phyloP scores from a whole-genome alignment of 35 echinoderm and acorn worm genomes.

The Heliocidaris erythrogramma region DNA sequence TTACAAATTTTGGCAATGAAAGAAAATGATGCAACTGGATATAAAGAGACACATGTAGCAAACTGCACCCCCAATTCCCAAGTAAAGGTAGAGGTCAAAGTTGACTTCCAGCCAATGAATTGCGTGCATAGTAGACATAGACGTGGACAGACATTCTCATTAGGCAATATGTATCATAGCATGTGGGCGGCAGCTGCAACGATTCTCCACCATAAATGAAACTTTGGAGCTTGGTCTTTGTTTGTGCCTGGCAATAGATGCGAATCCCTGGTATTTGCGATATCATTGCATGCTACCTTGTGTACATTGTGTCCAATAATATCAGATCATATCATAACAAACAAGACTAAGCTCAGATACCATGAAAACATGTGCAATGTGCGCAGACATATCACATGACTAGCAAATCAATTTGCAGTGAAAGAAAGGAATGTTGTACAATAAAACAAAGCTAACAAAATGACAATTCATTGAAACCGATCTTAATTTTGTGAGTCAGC shows the following conservation, averaged over 20 bases:
- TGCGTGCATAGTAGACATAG: conserved; percentile 16
- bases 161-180: conserved; percentile 10
- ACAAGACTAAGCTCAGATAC: background rate
- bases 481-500: conserved; percentile 2
- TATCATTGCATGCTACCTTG: background rate
- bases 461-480: background rate
- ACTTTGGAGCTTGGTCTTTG: background rate
- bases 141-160: background rate
- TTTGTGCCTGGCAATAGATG: background rate
- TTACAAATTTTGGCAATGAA: background rate
- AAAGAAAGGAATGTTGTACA: background rate
- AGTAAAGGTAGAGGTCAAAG: background rate
- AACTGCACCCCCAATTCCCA: background rate
- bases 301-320: background rate
- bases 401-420: background rate
- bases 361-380: background rate
- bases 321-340: background rate
- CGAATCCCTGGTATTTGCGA: background rate
- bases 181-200: background rate
- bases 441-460: background rate
- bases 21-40: background rate
- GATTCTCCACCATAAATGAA: background rate
- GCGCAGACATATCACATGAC: background rate
- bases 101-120: conserved; percentile 8
- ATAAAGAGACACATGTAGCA: background rate